Percentiles rank a stretch among this genome's conserved stretches.
phyloP scores from a whole-genome alignment of 2,888 invertebrate genomes.

The Tholera decimalis region DNA sequence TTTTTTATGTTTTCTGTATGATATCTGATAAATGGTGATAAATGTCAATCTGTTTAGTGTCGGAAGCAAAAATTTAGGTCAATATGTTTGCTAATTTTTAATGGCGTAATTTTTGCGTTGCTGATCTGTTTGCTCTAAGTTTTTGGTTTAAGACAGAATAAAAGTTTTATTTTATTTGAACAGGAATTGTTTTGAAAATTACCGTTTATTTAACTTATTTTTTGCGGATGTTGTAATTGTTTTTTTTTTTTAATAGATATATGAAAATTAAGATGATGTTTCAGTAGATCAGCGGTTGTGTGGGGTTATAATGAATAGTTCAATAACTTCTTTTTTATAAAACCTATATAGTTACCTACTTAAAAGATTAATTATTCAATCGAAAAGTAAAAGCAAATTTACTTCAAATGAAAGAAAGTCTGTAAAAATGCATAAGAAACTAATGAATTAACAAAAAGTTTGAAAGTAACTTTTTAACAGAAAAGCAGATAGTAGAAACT shows the following conservation, averaged over 20 bases:
- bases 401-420: neutral
- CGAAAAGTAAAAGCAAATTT: neutral
- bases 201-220: neutral
- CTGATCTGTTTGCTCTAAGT: too few species aligned
- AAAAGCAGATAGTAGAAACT: constrained; percentile 87
- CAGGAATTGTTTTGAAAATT: neutral
- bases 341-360: neutral
- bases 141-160: neutral
- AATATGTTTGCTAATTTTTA: constrained; percentile 20
- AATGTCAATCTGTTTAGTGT: constrained; percentile 30
- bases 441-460: constrained; percentile 2
- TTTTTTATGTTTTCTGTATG: constrained; percentile 70
- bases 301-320: too few species aligned
- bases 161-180: neutral
- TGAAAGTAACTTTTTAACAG: constrained; percentile 42
- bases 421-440: neutral
- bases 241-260: neutral
- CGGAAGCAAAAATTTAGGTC: constrained; percentile 25
- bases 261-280: neutral
- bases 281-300: neutral
- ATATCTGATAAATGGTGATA: constrained; percentile 54
- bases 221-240: too few species aligned
- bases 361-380: neutral
- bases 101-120: neutral
- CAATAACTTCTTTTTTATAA: neutral